phyloP scores from a whole-genome alignment of 1,140 invertebrate species.

The Drosophila ananassae region DNA sequence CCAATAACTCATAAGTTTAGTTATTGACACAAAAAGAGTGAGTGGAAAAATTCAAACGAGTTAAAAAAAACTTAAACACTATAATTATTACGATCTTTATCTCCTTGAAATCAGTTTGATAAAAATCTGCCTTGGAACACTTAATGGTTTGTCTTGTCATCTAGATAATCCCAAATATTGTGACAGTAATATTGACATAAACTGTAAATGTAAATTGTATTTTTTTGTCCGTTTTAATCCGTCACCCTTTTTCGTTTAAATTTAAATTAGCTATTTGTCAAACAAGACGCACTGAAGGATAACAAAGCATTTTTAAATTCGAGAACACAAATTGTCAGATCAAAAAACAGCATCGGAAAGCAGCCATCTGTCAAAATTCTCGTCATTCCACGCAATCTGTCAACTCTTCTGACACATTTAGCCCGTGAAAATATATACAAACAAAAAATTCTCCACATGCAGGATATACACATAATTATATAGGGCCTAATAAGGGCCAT shows the following conservation, averaged over 20 bases:
- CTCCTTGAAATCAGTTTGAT: not conserved
- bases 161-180: slow-evolving; percentile 60
- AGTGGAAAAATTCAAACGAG: too few relatives aligned
- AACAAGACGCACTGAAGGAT: slow-evolving; percentile 68
- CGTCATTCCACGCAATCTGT: slow-evolving; percentile 71
- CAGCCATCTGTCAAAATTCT: slow-evolving; percentile 83
- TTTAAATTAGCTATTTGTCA: slow-evolving; percentile 75
- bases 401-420: slow-evolving; percentile 33
- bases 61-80: too few relatives aligned
- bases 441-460: slow-evolving; percentile 56
- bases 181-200: slow-evolving; percentile 62
- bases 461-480: slow-evolving; percentile 60
- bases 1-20: too few relatives aligned
- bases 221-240: slow-evolving; percentile 43
- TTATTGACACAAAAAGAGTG: too few relatives aligned
- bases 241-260: slow-evolving; percentile 55
- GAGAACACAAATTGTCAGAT: slow-evolving; percentile 73
- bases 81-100: not conserved
- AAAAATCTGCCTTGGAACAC: not conserved
- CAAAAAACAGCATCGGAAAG: slow-evolving; percentile 75
- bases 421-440: slow-evolving; percentile 47
- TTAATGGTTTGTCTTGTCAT: slow-evolving; percentile 24
- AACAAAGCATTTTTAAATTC: slow-evolving; percentile 79
- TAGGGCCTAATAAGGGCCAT: slow-evolving; percentile 56
- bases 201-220: slow-evolving; percentile 30